These are phyloP conservation scores for Psilopogon haemacephalus DNA, from an alignment of 2,113 vertebrate genomes.

Conservation along the genomic window DNA sequence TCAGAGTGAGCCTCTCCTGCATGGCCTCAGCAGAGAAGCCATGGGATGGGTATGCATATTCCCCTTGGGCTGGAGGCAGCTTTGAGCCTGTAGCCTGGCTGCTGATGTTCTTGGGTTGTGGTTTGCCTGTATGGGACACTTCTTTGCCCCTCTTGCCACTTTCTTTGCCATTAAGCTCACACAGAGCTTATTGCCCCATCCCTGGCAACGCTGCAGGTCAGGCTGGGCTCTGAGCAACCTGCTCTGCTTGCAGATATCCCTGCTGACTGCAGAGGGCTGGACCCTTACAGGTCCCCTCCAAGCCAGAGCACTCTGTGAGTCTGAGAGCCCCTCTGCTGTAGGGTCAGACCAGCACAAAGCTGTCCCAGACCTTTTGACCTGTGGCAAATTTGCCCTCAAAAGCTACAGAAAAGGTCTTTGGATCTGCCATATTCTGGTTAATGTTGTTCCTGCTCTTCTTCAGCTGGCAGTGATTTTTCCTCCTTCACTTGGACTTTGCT, in stretches of 20 bases:
- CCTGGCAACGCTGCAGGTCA: too few species aligned
- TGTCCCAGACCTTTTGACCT: not conserved
- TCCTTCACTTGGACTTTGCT: not conserved
- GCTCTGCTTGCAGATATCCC: too few species aligned
- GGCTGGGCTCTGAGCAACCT: too few species aligned
- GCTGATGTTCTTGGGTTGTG: not conserved
- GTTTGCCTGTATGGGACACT: not conserved
- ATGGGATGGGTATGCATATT: accelerated
- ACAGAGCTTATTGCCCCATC: not conserved
- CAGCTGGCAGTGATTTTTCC: not conserved
- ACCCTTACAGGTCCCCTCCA: too few species aligned
- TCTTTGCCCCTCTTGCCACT: not conserved
- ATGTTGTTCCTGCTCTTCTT: not conserved
- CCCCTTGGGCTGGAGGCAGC: not conserved
- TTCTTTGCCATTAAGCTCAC: not conserved
- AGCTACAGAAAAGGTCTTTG: not conserved
- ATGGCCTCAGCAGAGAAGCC: accelerated
- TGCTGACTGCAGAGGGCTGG: too few species aligned
- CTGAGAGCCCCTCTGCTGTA: not conserved
- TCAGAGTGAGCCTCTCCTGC: not conserved
- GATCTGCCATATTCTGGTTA: not conserved
- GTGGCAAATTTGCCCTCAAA: not conserved
- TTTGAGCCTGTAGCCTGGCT: not conserved
- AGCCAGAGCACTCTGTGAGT: too few species aligned
- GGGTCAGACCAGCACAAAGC: not conserved